Percentiles rank a stretch among this genome's conserved stretches.
Evolutionary conservation across 30 jellyfish, hydroid and myxozoan genomes (phyloP).

Genomic region (Sanderia malayensis): DNA sequence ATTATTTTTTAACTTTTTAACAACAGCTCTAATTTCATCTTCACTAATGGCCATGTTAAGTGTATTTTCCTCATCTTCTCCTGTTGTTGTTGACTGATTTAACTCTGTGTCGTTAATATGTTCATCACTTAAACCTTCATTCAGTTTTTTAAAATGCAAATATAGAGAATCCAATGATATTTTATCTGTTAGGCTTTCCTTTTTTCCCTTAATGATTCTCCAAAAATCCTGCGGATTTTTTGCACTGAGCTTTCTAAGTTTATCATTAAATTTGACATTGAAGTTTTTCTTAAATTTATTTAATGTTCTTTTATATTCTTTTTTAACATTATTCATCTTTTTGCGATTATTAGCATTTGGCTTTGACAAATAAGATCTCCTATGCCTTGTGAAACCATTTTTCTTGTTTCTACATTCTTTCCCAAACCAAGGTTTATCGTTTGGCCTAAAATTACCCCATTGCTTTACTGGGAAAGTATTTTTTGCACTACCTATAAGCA

Average conservation of each 20-base stretch:
- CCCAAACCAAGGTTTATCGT: conserved; percentile 15
- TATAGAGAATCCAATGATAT: neutral
- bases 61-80: neutral
- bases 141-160: conserved; percentile 11
- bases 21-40: conserved; percentile 2
- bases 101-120: neutral
- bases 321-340: neutral
- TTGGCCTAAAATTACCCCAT: neutral
- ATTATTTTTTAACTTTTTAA: neutral
- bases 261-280: neutral
- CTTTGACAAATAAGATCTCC: neutral
- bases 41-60: conserved; percentile 6
- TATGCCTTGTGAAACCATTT: neutral
- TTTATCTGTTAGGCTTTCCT: neutral
- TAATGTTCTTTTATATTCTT: conserved; percentile 8
- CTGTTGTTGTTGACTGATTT: too few relatives aligned
- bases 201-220: conserved; percentile 8
- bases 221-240: conserved; percentile 11
- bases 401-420: conserved; percentile 5
- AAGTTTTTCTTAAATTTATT: neutral
- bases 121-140: neutral
- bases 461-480: neutral
- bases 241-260: conserved; percentile 5
- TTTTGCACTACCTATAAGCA: conserved; percentile 3
- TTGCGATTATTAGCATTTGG: neutral